Conservation (phyloP, 1,140 invertebrate species). For the Bradynema listronoti region DNA sequence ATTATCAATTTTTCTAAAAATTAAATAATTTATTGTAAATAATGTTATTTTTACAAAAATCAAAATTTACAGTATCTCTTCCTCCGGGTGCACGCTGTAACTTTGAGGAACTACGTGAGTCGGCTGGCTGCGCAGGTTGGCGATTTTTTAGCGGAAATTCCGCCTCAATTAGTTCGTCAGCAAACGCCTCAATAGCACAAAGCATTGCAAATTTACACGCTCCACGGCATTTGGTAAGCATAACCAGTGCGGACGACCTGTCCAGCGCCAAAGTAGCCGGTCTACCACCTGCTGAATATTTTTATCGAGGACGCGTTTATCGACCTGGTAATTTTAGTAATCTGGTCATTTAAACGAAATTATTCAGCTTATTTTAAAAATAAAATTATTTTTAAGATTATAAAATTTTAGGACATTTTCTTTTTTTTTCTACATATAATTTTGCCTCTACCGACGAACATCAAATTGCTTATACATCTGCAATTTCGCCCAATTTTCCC, state of each 20-base stretch:
- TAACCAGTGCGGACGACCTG: no score
- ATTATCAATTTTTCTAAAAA: neutral
- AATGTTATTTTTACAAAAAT: neutral
- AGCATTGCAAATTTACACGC: no score
- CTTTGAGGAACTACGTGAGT: constrained; percentile 32
- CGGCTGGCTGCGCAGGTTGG: constrained; percentile 38
- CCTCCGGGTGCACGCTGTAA: constrained; percentile 39
- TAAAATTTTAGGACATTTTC: constrained; percentile 37
- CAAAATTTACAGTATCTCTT: constrained; percentile 27
- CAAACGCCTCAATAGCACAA: neutral
- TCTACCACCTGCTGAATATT: constrained; percentile 34
- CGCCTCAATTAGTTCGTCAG: neutral
- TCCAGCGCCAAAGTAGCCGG: no score
- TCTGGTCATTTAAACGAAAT: neutral
- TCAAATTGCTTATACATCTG: constrained; percentile 37
- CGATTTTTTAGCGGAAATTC: constrained; percentile 22
- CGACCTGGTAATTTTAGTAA: constrained; percentile 8
- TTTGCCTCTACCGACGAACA: constrained; percentile 19
- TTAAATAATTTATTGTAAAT: neutral
- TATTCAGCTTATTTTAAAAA: no score
- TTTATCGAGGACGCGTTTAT: constrained; percentile 25
- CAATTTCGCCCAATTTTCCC: constrained; percentile 35
- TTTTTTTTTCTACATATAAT: constrained; percentile 45
- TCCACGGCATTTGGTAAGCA: no score
- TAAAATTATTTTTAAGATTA: no score